Base-by-base conservation (phyloP, 1,140 invertebrate species). In the Lordiphosa clarofinis region DNA sequence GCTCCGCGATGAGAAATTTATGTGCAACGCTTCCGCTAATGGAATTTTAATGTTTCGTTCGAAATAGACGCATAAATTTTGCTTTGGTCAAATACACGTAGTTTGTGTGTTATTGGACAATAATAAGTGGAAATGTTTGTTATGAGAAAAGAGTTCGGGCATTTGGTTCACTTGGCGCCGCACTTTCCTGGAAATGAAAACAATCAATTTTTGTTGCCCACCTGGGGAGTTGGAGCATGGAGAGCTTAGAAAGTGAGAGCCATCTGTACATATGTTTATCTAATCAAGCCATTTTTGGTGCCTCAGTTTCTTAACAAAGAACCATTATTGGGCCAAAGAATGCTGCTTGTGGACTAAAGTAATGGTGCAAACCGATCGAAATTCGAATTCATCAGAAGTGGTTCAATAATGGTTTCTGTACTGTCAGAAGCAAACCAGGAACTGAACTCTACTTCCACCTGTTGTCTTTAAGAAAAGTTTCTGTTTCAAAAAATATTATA, bases 41-140 rank as follows among this genome's bases (percentile, higher is more conserved):
- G 76, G 76, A 82, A 82, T 84, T 82, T 82, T 84, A 82, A 82
- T 82, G 76, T 82, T 82, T 84, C 78, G 76, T 84, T 84, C 40
- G 78, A 82, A 84, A 67, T 62, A 78, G 68, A 50, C 40, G 67
- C 73, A 76, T 76, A 72, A 68, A 73, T 78, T 57, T 52, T 36
- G 67, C 55, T 52, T 62, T 62, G 67, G 68, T 72, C 72, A 76
- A 75, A 78, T 59, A 72, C 38, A 49, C 59, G 35, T 49, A 37
- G 15, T 49, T 15, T 15, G 28, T 46, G 24, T n/a, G 60, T 68
- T 59, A 49, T 24, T 40, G 48, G 11, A 56, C 46, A 31, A 31
- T 61, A 73, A 69, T 72, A 81, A 66, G 56, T 46, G 54, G 70
- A 70, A 59, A 70, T 54, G 49, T 54, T 31, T 73, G 39, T 81